phyloP scores from a whole-genome alignment of 2,113 vertebrate species.

The Semicossyphus pulcher region DNA sequence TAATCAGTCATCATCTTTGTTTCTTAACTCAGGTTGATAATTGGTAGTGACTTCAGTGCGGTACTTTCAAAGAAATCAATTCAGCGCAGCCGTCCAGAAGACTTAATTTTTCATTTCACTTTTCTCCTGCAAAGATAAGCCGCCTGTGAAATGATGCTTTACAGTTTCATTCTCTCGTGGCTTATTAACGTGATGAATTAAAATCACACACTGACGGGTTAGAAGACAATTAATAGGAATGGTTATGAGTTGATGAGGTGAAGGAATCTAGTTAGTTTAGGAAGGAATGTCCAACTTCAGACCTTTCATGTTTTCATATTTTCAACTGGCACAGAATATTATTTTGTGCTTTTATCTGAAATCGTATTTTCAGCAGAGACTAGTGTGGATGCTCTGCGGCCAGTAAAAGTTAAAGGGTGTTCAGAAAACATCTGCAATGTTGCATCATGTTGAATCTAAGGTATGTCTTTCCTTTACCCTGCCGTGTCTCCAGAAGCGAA shows the following conservation, averaged over 20 bases:
- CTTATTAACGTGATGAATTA: slow-evolving; percentile 65
- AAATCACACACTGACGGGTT: slow-evolving; percentile 56
- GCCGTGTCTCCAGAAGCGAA: slow-evolving; percentile 21
- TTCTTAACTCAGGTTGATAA: slow-evolving; percentile 31
- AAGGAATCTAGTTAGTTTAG: slow-evolving; percentile 13
- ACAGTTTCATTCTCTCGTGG: slow-evolving; percentile 52
- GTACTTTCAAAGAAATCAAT: slow-evolving; percentile 24
- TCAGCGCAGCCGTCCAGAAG: slow-evolving; percentile 46
- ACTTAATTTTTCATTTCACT: slow-evolving; percentile 61
- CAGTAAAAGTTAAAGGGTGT: background rate
- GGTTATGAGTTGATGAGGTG: slow-evolving; percentile 21
- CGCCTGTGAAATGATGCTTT: slow-evolving; percentile 69
- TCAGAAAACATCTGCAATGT: background rate
- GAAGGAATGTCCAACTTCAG: slow-evolving; percentile 5
- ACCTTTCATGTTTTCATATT: slow-evolving; percentile 10
- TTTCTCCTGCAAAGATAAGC: slow-evolving; percentile 61
- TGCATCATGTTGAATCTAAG: slow-evolving; percentile 22
- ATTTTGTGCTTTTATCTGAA: background rate
- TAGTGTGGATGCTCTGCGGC: background rate
- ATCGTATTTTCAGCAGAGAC: background rate
- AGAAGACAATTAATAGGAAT: slow-evolving; percentile 25
- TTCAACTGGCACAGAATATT: background rate
- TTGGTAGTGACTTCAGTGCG: slow-evolving; percentile 37
- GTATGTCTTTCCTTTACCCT: too few relatives aligned
- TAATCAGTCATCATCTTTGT: slow-evolving; percentile 42